Evolutionary conservation across 1,140 invertebrate species (phyloP).

Genomic region (Microplitis mediator): DNA sequence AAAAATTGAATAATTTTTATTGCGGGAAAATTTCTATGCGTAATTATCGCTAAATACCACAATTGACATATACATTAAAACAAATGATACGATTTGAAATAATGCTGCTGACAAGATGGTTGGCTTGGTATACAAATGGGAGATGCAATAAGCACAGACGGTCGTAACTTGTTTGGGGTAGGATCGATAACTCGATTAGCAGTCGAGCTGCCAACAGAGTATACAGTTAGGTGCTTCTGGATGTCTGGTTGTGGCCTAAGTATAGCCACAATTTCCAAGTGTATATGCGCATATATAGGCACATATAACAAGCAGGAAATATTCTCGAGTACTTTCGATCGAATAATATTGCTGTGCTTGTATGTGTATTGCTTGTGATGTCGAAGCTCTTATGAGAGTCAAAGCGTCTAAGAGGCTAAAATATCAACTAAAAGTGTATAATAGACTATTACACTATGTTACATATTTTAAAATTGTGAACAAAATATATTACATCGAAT

Average conservation of each 20-base stretch:
- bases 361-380: conserved; percentile 36
- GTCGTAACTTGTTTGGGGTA: conserved; percentile 12
- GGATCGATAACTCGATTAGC: conserved; percentile 52
- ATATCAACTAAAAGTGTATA: not conserved
- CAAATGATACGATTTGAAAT: not conserved
- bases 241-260: conserved; percentile 28
- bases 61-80: not conserved
- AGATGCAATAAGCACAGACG: conserved; percentile 24
- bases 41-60: too few relatives aligned
- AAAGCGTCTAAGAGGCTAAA: not conserved
- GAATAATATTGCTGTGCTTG: conserved; percentile 42
- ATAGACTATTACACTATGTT: too few relatives aligned
- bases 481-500: conserved; percentile 14
- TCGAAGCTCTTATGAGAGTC: conserved; percentile 41
- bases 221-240: conserved; percentile 28
- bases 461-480: conserved; percentile 4
- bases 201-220: conserved; percentile 25
- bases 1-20: too few relatives aligned
- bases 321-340: conserved; percentile 47
- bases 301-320: conserved; percentile 35
- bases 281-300: conserved; percentile 24
- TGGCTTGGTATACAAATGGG: not conserved
- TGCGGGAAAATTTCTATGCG: too few relatives aligned
- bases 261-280: conserved; percentile 38
- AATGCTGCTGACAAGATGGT: not conserved